These are phyloP conservation scores for Oryzias curvinotus DNA, from an alignment of 2,113 vertebrate genomes.

Conservation along the genomic window DNA sequence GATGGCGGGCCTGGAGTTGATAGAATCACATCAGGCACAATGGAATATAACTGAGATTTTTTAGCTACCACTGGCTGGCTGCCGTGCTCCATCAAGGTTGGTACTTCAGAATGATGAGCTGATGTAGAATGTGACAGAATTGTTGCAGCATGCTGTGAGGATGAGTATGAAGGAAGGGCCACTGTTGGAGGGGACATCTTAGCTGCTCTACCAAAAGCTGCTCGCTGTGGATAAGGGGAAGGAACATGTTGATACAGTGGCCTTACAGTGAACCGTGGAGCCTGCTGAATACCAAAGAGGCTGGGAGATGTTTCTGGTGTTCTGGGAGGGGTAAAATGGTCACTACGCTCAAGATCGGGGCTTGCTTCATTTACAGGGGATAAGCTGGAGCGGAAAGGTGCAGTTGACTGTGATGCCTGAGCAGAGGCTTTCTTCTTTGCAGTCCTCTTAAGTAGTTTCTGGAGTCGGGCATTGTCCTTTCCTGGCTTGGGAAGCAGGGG, in stretches of 20 bases:
- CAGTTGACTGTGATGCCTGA: conserved; percentile 52
- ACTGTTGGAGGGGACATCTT: conserved; percentile 68
- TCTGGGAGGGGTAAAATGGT: conserved; percentile 65
- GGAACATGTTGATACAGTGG: conserved; percentile 71
- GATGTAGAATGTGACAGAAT: conserved; percentile 29
- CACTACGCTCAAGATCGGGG: conserved; percentile 81
- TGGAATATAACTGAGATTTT: conserved; percentile 18
- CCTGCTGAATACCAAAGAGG: conserved; percentile 16
- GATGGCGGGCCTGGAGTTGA: conserved; percentile 8
- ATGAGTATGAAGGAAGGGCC: conserved; percentile 21
- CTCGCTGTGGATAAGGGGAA: conserved; percentile 79
- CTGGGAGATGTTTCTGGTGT: conserved; percentile 46
- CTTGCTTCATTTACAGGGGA: conserved; percentile 93
- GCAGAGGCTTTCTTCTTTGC: conserved; percentile 78
- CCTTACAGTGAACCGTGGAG: conserved; percentile 60
- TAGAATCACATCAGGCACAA: conserved; percentile 19
- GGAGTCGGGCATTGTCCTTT: conserved; percentile 87
- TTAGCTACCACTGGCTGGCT: conserved; percentile 8
- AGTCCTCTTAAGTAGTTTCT: conserved; percentile 85
- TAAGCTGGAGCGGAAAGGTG: conserved; percentile 83
- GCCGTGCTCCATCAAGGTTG: conserved; percentile 15
- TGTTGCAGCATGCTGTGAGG: conserved; percentile 51
- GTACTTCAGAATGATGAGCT: conserved; percentile 6
- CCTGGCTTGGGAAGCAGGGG: conserved; percentile 88
- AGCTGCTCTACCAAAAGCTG: conserved; percentile 64